phyloP scores from a whole-genome alignment of 30 jellyfish, hydroid and myxozoan genomes.

The Phacellophora camtschatica region DNA sequence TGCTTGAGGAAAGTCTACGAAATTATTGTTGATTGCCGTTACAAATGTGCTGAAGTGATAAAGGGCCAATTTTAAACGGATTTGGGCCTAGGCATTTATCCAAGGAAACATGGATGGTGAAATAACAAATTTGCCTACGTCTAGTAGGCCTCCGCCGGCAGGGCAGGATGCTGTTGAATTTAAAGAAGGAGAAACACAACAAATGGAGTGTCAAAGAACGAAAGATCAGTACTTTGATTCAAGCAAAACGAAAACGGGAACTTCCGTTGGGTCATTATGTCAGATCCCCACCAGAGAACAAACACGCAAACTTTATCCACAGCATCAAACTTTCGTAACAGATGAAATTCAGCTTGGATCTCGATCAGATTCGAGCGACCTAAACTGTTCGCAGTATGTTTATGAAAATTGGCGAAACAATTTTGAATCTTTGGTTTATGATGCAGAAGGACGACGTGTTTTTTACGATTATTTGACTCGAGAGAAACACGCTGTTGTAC shows the following conservation, averaged over 20 bases:
- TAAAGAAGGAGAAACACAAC: slow-evolving; percentile 40
- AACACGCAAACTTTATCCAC: not conserved
- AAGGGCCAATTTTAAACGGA: slow-evolving; percentile 23
- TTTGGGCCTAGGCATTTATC: slow-evolving; percentile 34
- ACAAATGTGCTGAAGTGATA: not conserved
- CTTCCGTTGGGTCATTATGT: slow-evolving; percentile 39
- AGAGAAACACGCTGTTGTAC: slow-evolving; percentile 47
- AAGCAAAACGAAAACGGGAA: slow-evolving; percentile 29
- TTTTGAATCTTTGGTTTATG: slow-evolving; percentile 46
- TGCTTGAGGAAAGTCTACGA: slow-evolving; percentile 51
- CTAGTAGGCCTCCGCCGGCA: slow-evolving; percentile 88
- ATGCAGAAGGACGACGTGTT: slow-evolving; percentile 65
- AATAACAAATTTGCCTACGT: slow-evolving; percentile 61
- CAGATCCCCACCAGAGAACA: slow-evolving; percentile 33
- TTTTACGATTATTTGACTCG: slow-evolving; percentile 49
- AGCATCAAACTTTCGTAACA: slow-evolving; percentile 1
- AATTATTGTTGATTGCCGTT: not conserved
- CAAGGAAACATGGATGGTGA: slow-evolving; percentile 60
- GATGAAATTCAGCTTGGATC: slow-evolving; percentile 6
- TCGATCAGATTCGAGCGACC: not conserved
- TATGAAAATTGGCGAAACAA: slow-evolving; percentile 64
- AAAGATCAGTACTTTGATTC: slow-evolving; percentile 19
- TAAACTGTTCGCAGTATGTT: slow-evolving; percentile 13
- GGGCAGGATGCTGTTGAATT: slow-evolving; percentile 84
- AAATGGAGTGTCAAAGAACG: slow-evolving; percentile 15